These are phyloP conservation scores for Coilia nasus DNA, from an alignment of 2,797 vertebrate genomes.

Conservation along the genomic window DNA sequence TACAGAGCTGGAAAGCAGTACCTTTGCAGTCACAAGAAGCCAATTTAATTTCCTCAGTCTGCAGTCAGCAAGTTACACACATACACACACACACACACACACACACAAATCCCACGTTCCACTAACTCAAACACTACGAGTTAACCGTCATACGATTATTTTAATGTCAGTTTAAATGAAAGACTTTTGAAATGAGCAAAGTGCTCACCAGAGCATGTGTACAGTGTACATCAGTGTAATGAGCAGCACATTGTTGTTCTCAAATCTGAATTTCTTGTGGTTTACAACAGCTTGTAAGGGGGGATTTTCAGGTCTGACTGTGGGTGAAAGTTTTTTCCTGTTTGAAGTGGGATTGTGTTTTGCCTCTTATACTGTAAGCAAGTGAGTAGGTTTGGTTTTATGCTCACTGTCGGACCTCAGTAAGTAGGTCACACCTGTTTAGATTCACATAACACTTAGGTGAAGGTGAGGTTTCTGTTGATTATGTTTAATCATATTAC, in stretches of 20 bases:
- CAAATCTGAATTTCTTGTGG: background rate
- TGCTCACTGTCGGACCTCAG: background rate
- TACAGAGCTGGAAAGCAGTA: background rate
- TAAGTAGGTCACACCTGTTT: background rate
- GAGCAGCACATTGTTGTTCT: background rate
- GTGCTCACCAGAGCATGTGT: background rate
- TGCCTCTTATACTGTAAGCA: background rate
- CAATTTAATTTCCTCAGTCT: slow-evolving; percentile 44
- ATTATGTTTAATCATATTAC: background rate
- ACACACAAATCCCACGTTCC: too few relatives aligned
- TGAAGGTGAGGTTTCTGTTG: background rate
- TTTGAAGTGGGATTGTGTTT: slow-evolving; percentile 12
- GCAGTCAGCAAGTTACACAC: background rate
- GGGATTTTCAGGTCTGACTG: background rate
- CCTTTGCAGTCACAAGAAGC: slow-evolving; percentile 58
- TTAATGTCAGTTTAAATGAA: background rate
- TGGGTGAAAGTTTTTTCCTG: background rate
- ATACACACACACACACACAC: background rate
- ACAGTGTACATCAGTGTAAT: background rate
- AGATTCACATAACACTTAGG: background rate
- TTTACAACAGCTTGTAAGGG: background rate
- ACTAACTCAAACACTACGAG: background rate
- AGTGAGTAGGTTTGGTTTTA: background rate
- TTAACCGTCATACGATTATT: background rate
- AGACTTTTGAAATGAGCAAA: background rate